Base-by-base conservation (phyloP, 2,113 vertebrate genomes). In the Dasypus novemcinctus region DNA sequence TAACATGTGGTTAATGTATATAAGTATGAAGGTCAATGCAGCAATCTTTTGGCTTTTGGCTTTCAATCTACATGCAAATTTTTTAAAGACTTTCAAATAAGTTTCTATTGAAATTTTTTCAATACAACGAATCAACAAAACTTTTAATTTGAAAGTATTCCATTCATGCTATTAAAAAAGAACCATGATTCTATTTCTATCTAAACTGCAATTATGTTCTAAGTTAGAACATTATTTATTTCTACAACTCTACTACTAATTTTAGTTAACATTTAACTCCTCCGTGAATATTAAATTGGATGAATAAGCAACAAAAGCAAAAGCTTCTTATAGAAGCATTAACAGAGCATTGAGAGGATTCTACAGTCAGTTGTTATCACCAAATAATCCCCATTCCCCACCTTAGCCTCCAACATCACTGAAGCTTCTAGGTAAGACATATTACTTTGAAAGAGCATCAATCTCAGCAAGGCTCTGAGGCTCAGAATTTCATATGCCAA, bases 31-130 rank as follows among this genome's bases (percentile, higher is more conserved):
- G 36, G 17, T 27, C 87, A 91, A 87, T 36, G 59, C 3, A 64
- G 20, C 76, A 29, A 64, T 29, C 21, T 76, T 54, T 82, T 76
- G 69, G 49, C 23, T 36, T 76, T 66, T 84, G 41, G 21, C 36
- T 29, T 69, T 85, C 1, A 1, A 41, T 18, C 25, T 76, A 76
- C 2, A 36, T 41, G 10, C 61, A 66, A 38, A 15, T 46, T 29
- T 68, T 52, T 71, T 15, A 78, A 85, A 91, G 0, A 17, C 36
- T 91, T 96, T 88, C 20, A 66, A 91, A 71, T 76, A 90, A 80
- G 81, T 91, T 91, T 85, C 69, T 89, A 74, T 12, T 66, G 15
- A 95, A 94, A 81, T 93, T 87, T 82, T 93, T 93, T 88, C 18
- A 80, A 64, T 12, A 86, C 29, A 64, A 63, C 15, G 86, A 10